Percentiles rank a stretch among this genome's conserved stretches.
Evolutionary conservation across 2,113 vertebrate species (phyloP).

Genomic region (Eretmochelys imbricata): DNA sequence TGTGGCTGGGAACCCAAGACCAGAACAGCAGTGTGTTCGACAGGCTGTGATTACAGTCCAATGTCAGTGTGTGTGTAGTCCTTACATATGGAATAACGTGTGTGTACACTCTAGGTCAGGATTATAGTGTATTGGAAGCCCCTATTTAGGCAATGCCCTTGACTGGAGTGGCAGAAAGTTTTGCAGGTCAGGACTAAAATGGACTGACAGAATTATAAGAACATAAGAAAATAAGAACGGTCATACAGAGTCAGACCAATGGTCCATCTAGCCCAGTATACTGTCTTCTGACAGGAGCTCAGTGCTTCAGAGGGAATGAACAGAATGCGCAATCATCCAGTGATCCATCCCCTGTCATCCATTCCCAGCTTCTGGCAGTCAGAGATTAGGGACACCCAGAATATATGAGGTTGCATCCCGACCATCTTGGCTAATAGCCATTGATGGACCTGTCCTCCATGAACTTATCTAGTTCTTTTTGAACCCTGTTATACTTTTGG

Average conservation of each 20-base stretch:
- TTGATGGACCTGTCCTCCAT: not conserved
- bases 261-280: not conserved
- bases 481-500: not conserved
- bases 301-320: not conserved
- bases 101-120: accelerated
- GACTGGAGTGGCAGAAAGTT: not conserved
- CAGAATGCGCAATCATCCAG: not conserved
- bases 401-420: not conserved
- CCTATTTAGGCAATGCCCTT: accelerated
- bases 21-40: accelerated
- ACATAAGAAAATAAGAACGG: not conserved
- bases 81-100: accelerated
- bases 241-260: not conserved
- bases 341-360: not conserved
- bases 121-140: accelerated
- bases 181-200: accelerated
- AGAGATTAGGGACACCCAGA: not conserved
- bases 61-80: not conserved
- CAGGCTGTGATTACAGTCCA: not conserved
- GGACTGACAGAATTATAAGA: not conserved
- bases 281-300: not conserved
- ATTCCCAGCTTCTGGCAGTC: not conserved
- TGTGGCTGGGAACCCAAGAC: not conserved
- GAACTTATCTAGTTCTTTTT: not conserved
- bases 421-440: not conserved